A percentile compares a stretch with the other conserved stretches of the same genome.
Evolutionary conservation across 2,797 vertebrate genomes (phyloP).

Genomic region (Gymnocypris eckloni): DNA sequence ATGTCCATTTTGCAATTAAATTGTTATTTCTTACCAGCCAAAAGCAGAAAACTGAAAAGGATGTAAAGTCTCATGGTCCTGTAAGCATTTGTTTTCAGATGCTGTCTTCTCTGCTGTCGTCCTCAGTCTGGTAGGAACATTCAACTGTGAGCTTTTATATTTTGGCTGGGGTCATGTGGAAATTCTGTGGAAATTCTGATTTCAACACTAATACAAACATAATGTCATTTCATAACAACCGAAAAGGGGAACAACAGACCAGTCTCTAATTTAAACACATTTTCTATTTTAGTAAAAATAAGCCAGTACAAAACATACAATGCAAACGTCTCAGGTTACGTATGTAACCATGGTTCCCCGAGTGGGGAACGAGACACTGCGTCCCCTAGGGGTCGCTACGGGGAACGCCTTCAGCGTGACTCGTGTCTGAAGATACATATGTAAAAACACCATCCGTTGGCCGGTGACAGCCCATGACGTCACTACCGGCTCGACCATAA

Average conservation of each 20-base stretch:
- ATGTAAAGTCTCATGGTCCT: constrained; percentile 42
- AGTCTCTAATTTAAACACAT: background rate
- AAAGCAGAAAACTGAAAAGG: constrained; percentile 44
- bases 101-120: background rate
- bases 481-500: too few species aligned
- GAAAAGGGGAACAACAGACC: background rate
- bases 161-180: constrained; percentile 12
- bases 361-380: too few species aligned
- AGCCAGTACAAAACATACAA: background rate
- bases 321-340: background rate
- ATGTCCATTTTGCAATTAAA: background rate
- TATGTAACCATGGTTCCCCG: too few species aligned
- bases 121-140: background rate
- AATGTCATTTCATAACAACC: background rate
- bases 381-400: too few species aligned
- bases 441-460: too few species aligned
- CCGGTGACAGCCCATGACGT: too few species aligned
- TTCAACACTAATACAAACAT: constrained; percentile 42
- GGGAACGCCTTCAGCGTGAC: too few species aligned
- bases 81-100: background rate
- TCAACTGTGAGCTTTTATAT: constrained; percentile 34
- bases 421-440: too few species aligned
- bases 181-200: constrained; percentile 16
- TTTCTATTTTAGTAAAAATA: background rate
- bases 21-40: constrained; percentile 49